Evolutionary conservation across 2,888 invertebrate genomes (phyloP).

Genomic region (Nysson spinosus): DNA sequence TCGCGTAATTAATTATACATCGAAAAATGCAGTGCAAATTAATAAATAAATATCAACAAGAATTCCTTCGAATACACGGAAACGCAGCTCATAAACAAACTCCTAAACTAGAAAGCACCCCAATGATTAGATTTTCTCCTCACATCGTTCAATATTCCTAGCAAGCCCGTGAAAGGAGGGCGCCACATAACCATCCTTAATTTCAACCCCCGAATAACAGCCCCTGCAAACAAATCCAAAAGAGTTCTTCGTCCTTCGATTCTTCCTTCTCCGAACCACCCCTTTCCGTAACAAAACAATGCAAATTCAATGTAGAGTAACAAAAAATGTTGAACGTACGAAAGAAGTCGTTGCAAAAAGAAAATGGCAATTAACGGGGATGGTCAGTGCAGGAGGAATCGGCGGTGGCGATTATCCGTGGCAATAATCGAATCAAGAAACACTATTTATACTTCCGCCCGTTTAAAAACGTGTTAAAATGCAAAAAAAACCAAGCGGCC

Average conservation of each 20-base stretch:
- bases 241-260: no score
- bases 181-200: slow-evolving; percentile 51
- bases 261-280: neutral
- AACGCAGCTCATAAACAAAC: no score
- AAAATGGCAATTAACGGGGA: slow-evolving; percentile 33
- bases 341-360: neutral
- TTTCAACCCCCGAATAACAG: slow-evolving; percentile 21
- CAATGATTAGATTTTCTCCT: slow-evolving; percentile 31
- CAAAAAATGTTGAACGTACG: slow-evolving; percentile 3
- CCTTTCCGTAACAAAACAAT: neutral
- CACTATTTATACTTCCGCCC: slow-evolving; percentile 63
- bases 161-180: slow-evolving; percentile 50
- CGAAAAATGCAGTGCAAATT: no score
- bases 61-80: no score
- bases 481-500: slow-evolving; percentile 55
- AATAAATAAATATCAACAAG: no score
- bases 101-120: neutral
- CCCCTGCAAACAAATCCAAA: neutral
- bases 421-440: slow-evolving; percentile 62
- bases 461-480: slow-evolving; percentile 67
- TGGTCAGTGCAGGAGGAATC: slow-evolving; percentile 28
- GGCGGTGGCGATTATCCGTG: slow-evolving; percentile 54
- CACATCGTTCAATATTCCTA: slow-evolving; percentile 49
- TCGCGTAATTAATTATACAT: no score
- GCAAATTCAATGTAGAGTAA: neutral